Conservation (phyloP, 2,888 invertebrate genomes). For the Amblyjoppa fuscipennis region DNA sequence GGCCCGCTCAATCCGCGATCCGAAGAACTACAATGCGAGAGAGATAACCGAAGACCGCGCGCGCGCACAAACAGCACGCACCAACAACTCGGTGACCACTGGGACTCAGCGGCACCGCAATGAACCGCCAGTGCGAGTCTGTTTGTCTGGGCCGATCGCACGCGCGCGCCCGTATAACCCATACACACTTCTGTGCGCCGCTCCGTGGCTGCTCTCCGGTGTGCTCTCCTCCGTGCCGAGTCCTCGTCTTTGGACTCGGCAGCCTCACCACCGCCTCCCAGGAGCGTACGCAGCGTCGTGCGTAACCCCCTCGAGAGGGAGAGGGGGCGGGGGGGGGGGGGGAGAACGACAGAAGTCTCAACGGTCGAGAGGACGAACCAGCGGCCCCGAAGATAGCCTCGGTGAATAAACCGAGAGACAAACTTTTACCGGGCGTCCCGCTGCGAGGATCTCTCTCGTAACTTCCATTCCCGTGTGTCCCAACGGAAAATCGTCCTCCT, state of each 20-base stretch:
- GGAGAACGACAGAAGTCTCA: background rate
- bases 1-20: background rate
- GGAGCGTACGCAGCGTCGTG: slow-evolving; percentile 73
- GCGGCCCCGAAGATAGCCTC: background rate
- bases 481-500: slow-evolving; percentile 38
- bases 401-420: slow-evolving; percentile 38
- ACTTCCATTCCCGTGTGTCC: slow-evolving; percentile 21
- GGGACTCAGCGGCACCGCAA: slow-evolving; percentile 77
- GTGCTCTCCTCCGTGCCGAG: slow-evolving; percentile 64
- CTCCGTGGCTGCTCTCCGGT: slow-evolving; percentile 54
- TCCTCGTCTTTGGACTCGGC: slow-evolving; percentile 74
- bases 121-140: slow-evolving; percentile 77
- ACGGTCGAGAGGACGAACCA: background rate
- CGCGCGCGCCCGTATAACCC: slow-evolving; percentile 59
- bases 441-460: slow-evolving; percentile 2
- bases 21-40: background rate
- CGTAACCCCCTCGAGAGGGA: slow-evolving; percentile 27
- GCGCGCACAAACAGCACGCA: slow-evolving; percentile 35
- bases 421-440: slow-evolving; percentile 22
- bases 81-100: slow-evolving; percentile 76
- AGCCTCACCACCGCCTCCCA: slow-evolving; percentile 82
- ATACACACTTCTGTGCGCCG: slow-evolving; percentile 65
- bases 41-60: background rate
- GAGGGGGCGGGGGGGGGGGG: background rate
- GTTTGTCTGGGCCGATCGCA: slow-evolving; percentile 80